phyloP scores from a whole-genome alignment of 2,888 invertebrate species.

The Himalopsyche anomala region DNA sequence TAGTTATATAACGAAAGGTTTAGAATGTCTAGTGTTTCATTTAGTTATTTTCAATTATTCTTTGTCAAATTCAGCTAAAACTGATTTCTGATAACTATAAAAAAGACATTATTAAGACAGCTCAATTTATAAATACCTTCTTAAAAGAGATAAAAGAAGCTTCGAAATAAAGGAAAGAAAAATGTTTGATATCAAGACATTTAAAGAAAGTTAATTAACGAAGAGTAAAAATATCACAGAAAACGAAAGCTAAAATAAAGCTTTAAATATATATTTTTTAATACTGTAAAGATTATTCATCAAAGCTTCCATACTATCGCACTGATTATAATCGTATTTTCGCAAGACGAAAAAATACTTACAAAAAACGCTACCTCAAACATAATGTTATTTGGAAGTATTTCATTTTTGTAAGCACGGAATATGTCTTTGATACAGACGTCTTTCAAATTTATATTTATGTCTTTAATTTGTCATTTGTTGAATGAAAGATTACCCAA shows the following conservation, averaged over 20 bases:
- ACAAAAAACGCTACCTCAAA: not conserved
- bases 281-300: slow-evolving; percentile 6
- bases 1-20: too few species aligned
- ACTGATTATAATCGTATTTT: slow-evolving; percentile 15
- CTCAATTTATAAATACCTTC: not conserved
- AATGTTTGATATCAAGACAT: not conserved
- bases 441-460: slow-evolving; percentile 1
- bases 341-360: not conserved
- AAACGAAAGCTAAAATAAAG: slow-evolving; percentile 5
- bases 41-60: too few species aligned
- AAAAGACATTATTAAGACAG: not conserved
- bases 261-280: not conserved
- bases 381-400: not conserved
- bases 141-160: not conserved
- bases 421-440: not conserved
- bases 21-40: too few species aligned
- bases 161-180: not conserved
- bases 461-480: slow-evolving; percentile 8
- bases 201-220: too few species aligned
- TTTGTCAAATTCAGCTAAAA: too few species aligned
- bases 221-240: not conserved
- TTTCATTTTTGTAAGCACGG: not conserved
- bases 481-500: not conserved
- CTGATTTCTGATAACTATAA: too few species aligned
- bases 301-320: not conserved